Evolutionary conservation across 1,140 invertebrate genomes (phyloP).

Genomic region (Drosophila persimilis): DNA sequence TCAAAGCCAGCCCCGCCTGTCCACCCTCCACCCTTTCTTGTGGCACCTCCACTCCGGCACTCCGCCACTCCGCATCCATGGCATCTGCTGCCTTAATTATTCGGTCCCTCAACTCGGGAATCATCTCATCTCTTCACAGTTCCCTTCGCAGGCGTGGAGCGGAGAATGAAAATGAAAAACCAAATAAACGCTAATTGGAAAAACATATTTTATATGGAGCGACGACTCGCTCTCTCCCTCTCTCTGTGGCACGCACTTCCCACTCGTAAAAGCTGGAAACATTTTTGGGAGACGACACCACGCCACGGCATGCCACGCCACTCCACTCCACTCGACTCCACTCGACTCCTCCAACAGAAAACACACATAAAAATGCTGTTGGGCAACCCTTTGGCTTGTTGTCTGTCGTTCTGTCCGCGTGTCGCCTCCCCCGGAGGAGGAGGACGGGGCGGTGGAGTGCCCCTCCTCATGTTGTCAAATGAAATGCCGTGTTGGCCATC

Average conservation of each 20-base stretch:
- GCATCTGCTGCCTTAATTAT: conserved; percentile 59
- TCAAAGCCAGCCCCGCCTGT: conserved; percentile 3
- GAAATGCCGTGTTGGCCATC: conserved; percentile 74
- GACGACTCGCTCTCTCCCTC: conserved; percentile 4
- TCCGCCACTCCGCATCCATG: not conserved
- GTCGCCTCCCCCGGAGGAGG: not conserved
- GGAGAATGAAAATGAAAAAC: conserved; percentile 78
- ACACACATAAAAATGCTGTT: conserved; percentile 71
- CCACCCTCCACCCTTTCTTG: not conserved
- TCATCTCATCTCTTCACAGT: conserved; percentile 8
- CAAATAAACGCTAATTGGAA: conserved; percentile 81
- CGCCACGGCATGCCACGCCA: not conserved
- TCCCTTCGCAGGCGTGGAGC: conserved; percentile 73
- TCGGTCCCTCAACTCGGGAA: conserved; percentile 4
- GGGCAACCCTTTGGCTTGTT: conserved; percentile 58
- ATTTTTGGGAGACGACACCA: conserved; percentile 51
- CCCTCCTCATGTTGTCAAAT: conserved; percentile 66
- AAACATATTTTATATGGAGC: conserved; percentile 80
- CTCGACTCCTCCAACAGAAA: not conserved
- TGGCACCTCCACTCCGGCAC: conserved; percentile 7
- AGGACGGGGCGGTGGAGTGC: not conserved
- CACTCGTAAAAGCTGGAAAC: conserved; percentile 75
- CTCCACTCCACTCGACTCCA: not conserved
- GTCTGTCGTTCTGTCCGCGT: conserved; percentile 34
- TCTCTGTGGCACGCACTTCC: conserved; percentile 61